Evolutionary conservation across 2,888 invertebrate genomes (phyloP), one percentile per base, ranked within the genome.

Genomic region (Agonopterix heracliana): DNA sequence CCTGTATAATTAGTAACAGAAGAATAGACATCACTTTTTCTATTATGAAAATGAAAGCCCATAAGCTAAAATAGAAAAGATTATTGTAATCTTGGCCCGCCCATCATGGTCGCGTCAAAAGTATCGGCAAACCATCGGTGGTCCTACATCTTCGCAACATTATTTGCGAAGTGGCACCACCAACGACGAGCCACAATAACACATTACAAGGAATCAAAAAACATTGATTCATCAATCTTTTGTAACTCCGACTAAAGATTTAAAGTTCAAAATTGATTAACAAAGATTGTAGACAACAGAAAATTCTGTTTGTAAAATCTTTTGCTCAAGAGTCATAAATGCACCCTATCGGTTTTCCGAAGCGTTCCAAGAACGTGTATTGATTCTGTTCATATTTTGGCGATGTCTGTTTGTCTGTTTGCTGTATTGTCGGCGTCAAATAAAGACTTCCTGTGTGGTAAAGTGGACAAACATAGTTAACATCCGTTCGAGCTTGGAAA

Each of bases 271-370:
- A 52, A 53, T 65, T 4, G 45, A 44, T 52, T 48, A 41, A 10
- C 46, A 34, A 34, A 26, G 46, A 14, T n/a, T 50, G 45, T 47
- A 36, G 47, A 50, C 34, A 49, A 11, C 48, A 26, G 57, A 48
- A 61, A 50, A 51, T 9, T 14, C 50, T 48, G 51, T 46, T 49
- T 59, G 52, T 26, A 26, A 26, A 26, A 52, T 54, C 60, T 60
- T 51, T 51, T 46, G 52, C 49, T 48, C 41, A 66, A 66, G 67
- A 64, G 64, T 66, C 73, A 63, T 79, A 75, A 77, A 73, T 71
- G 71, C 76, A 68, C 74, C 78, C 76, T 83, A 78, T 81, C 79
- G 75, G 71, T 81, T 82, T 83, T 84, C 78, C 82, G 68, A 67
- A 55, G 65, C 58, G 70, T 84, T 81, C 83, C 64, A 54, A 71